Base-by-base conservation (phyloP, 2,113 vertebrate genomes). In the Ochotona curzoniae region DNA sequence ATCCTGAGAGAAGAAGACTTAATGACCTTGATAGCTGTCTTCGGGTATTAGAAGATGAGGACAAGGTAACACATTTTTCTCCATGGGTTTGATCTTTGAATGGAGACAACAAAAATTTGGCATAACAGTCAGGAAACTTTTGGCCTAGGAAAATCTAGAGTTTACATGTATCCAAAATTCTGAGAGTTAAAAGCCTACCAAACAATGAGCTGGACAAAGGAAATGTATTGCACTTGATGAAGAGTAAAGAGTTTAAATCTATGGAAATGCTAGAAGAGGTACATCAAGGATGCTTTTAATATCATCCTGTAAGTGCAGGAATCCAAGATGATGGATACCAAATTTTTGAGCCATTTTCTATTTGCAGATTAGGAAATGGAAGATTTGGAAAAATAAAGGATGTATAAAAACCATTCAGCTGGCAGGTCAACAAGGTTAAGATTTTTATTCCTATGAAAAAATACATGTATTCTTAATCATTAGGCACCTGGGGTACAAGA, bases 21-120 rank as follows among this genome's bases (percentile, higher is more conserved):
- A 28, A 64, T 8, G 76, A 28, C 17, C 21, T 83, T 70, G 73
- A 49, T 13, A 38, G 32, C 30, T 63, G 17, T 85, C 51, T 91
- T 74, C 60, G 44, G 51, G 84, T 60, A 67, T 49, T 35, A 82
- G 30, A 83, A 75, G 76, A 93, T 21, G 35, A 94, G 32, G 7
- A 69, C 86, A 87, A 86, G 90, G 35, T 20, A 78, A 60, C 7
- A 32, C 30, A 30, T 66, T 91, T 91, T 76, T 80, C 61, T 38
- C 14, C 57, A 30, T 82, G n/a, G 35, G 73, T 85, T 38, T 64
- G 63, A 17, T 49, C 44, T 74, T 85, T 25, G 81, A 93, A 78
- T 44, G 23, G 71, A 2, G 47, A 35, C 60, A 76, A 64, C 38
- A 71, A 81, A 93, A 69, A 54, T 30, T 92, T 81, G 69, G 74